Base-by-base conservation (phyloP, 2,797 vertebrate genomes). In the Lacerta viridis region DNA sequence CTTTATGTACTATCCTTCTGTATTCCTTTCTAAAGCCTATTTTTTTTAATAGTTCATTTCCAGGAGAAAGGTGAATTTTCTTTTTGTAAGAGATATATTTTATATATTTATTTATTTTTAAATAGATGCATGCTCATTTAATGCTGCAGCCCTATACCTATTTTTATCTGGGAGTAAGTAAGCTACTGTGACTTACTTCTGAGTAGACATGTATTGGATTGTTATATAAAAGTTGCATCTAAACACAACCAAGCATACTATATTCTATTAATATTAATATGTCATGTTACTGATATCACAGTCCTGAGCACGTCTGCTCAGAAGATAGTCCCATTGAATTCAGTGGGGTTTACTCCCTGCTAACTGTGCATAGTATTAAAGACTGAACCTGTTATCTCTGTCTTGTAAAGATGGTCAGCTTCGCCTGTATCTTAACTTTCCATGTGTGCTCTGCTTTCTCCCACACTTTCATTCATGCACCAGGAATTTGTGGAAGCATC, bases 41-140 rank as follows among this genome's bases (percentile, higher is more conserved):
- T 89, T 7, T 7, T 89, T 7, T 68, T 69, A 3, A 20, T 84
- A 6, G 20, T 18, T 39, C 4, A 18, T 84, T 91, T 90, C n/a
- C 92, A 89, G 75, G 64, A 84, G 33, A 83, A 39, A 55, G 94
- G 64, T 84, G 87, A 87, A 90, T 87, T 86, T 81, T 13, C 0
- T 90, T 93, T 95, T 41, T 81, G 5, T 59, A 27, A 76, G 15
- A 50, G 46, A 33, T 18, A 64, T 20, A 17, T 41, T 89, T 88
- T 91, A 93, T 83, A 86, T 1, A 46, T 91, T 89, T 36, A 17
- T 82, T 41, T 36, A 27, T 82, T 41, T 41, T 15, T 2, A 64
- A 64, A 55, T 55, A 23, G 23, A 64, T 5, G 5, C 43, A 9
- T 43, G 29, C 29, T 55, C 29, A 55, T 29, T 79, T 55, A 55